Evolutionary conservation across 2,113 vertebrate species (phyloP).

Genomic region (Strix aluco): DNA sequence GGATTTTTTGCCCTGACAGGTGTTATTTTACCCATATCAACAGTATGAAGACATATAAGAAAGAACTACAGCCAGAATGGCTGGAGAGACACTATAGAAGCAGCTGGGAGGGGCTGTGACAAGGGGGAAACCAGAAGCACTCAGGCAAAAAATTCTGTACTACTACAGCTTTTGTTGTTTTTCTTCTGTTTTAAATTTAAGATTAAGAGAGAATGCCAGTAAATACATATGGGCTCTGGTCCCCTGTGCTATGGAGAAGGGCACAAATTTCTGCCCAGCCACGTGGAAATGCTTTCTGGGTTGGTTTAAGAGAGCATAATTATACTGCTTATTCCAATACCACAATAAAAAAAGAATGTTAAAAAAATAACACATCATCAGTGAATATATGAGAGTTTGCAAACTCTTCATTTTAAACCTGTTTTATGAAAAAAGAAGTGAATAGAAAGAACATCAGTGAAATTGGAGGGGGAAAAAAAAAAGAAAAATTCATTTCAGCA

Average conservation of each 20-base stretch:
- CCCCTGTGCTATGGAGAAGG: background rate
- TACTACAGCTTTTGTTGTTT: background rate
- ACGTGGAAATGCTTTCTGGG: background rate
- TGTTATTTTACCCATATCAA: background rate
- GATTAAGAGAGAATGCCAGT: background rate
- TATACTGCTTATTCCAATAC: background rate
- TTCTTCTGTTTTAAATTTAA: conserved; percentile 7
- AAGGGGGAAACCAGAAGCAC: background rate
- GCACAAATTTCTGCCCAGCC: background rate
- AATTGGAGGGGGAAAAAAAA: background rate
- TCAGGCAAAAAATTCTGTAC: background rate
- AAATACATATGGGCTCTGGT: background rate
- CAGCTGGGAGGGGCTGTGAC: background rate
- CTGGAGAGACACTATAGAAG: background rate
- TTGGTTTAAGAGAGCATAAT: background rate
- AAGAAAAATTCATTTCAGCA: background rate
- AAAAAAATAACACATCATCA: background rate
- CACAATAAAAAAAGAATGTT: background rate
- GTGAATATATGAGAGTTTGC: background rate
- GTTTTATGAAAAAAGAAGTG: background rate
- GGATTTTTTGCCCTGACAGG: background rate
- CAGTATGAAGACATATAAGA: background rate
- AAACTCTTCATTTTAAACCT: background rate
- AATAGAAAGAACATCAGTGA: background rate
- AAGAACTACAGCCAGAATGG: background rate